Conservation (phyloP, 2,113 vertebrate species). For the Hydrolagus affinis region DNA sequence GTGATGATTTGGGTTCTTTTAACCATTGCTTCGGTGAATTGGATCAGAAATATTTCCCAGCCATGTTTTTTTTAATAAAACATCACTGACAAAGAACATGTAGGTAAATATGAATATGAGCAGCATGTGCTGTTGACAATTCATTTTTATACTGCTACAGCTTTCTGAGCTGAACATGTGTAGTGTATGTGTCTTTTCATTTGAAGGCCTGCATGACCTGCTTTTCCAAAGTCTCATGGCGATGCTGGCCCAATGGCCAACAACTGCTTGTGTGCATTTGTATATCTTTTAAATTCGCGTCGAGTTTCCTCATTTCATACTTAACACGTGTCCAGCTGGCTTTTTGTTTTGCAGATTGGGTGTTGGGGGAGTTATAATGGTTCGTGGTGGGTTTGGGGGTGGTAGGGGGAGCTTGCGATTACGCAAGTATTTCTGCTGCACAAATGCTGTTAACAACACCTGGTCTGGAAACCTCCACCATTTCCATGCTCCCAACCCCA, state of each 20-base stretch:
- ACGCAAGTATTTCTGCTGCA: too few relatives aligned
- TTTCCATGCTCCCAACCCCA: constrained; percentile 6
- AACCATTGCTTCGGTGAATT: neutral
- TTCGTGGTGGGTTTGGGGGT: too few relatives aligned
- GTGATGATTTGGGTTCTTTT: too few relatives aligned
- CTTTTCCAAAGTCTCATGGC: neutral
- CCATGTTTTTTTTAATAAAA: neutral
- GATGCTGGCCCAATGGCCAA: constrained; percentile 14
- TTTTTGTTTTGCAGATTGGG: too few relatives aligned
- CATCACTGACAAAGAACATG: neutral
- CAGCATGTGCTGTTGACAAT: too few relatives aligned
- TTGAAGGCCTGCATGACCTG: neutral
- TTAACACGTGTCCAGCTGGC: neutral
- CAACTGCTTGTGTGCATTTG: neutral
- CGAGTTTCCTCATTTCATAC: neutral
- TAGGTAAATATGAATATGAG: neutral
- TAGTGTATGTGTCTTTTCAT: neutral
- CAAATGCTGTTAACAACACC: neutral
- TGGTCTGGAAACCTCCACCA: constrained; percentile 25
- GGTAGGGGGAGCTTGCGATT: too few relatives aligned
- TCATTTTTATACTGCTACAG: too few relatives aligned
- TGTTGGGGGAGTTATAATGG: too few relatives aligned
- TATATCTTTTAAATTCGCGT: neutral
- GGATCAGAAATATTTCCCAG: neutral
- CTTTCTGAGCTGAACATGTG: too few relatives aligned